Evolutionary conservation across 2,888 invertebrate species (phyloP).

Genomic region (Anagyrus pseudococci): DNA sequence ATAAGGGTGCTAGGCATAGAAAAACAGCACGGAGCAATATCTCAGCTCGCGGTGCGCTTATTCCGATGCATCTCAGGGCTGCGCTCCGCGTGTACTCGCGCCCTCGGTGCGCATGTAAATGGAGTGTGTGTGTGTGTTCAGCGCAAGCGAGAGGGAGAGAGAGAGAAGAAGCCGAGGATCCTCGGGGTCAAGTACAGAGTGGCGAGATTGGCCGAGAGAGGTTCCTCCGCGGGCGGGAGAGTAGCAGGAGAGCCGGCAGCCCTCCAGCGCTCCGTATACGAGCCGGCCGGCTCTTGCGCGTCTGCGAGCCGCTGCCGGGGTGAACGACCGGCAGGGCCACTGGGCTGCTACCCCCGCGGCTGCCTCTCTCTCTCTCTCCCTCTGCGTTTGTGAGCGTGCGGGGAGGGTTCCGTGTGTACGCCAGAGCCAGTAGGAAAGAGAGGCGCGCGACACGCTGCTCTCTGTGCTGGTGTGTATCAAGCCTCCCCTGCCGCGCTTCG

Average conservation of each 20-base stretch:
- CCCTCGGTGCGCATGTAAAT: not conserved
- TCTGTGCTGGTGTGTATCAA: too few species aligned
- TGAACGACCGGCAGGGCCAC: constrained; percentile 59
- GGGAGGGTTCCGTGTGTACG: too few species aligned
- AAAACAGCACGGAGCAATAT: not conserved
- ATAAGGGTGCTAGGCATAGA: not conserved
- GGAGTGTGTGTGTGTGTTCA: not conserved
- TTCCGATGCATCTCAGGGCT: too few species aligned
- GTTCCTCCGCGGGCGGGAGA: constrained; percentile 26
- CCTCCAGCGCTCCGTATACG: not conserved
- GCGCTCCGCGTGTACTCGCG: not conserved
- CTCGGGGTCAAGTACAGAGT: constrained; percentile 53
- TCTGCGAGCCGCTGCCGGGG: constrained; percentile 40
- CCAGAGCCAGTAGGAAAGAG: too few species aligned
- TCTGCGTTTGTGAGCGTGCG: not conserved
- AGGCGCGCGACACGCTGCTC: too few species aligned
- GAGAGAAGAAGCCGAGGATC: too few species aligned
- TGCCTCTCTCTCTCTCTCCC: not conserved
- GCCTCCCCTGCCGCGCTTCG: too few species aligned
- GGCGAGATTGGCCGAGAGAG: constrained; percentile 42
- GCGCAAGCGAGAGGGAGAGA: constrained; percentile 22
- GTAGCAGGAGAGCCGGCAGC: constrained; percentile 8
- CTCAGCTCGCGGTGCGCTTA: too few species aligned
- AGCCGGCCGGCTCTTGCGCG: not conserved
- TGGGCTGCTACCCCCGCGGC: constrained; percentile 2